These are phyloP conservation scores for Drosophila anomelani DNA, from an alignment of 2,888 invertebrate genomes.

Conservation along the genomic window DNA sequence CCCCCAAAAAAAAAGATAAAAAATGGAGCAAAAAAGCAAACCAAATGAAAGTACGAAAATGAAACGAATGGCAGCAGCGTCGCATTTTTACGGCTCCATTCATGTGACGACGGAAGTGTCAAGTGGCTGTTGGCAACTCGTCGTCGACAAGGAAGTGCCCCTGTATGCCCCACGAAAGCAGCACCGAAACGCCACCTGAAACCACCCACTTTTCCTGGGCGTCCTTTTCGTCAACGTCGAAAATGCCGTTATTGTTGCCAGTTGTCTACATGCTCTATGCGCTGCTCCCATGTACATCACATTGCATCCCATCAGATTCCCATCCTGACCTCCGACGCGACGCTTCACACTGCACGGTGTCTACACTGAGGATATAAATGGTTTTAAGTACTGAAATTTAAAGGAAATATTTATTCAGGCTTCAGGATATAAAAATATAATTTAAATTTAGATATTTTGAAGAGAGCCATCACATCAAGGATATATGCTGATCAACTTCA, in stretches of 20 bases:
- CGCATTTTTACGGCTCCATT: conserved; percentile 81
- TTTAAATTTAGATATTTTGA: neutral
- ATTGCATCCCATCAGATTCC: conserved; percentile 24
- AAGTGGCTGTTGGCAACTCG: conserved; percentile 81
- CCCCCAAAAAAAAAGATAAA: conserved; percentile 44
- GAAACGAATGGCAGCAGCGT: conserved; percentile 69
- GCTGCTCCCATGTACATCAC: conserved; percentile 43
- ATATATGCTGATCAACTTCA: no score
- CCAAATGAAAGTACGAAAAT: conserved; percentile 29
- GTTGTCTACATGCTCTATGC: conserved; percentile 66
- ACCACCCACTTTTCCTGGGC: conserved; percentile 41
- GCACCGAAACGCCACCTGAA: conserved; percentile 11
- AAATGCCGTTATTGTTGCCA: conserved; percentile 81
- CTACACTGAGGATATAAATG: neutral
- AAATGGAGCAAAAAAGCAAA: conserved; percentile 3
- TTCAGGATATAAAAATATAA: neutral
- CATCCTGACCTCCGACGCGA: conserved; percentile 2
- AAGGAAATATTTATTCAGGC: neutral
- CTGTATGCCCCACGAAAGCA: conserved; percentile 40
- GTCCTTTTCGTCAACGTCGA: conserved; percentile 78
- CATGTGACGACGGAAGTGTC: conserved; percentile 81
- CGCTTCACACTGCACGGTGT: conserved; percentile 4
- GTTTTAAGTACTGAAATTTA: neutral
- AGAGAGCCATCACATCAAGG: neutral
- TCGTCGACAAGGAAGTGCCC: conserved; percentile 74